Conservation (phyloP, 92 coral and sea anemone genomes). For the Epizoanthus rinbou region DNA sequence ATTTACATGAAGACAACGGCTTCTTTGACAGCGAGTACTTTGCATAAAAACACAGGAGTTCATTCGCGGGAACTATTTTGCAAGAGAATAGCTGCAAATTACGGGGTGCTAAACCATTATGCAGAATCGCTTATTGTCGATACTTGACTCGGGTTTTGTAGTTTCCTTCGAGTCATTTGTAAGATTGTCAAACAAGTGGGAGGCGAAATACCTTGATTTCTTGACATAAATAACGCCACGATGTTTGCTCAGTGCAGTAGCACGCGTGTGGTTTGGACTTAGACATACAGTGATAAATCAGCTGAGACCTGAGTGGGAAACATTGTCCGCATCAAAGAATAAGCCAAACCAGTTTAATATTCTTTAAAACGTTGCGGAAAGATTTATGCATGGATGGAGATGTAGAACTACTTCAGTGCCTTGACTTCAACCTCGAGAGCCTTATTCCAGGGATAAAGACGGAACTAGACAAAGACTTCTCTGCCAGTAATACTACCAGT, state of each 20-base stretch:
- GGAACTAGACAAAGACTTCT: conserved; percentile 20
- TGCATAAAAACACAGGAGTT: conserved; percentile 31
- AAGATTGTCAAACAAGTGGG: conserved; percentile 36
- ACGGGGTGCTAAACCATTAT: conserved; percentile 42
- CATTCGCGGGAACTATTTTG: conserved; percentile 34
- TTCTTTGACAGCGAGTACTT: conserved; percentile 33
- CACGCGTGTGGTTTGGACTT: conserved; percentile 23
- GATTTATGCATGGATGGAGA: conserved; percentile 50
- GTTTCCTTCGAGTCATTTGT: conserved; percentile 28
- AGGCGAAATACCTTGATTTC: conserved; percentile 9
- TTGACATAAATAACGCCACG: not conserved
- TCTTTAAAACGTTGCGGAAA: conserved; percentile 30
- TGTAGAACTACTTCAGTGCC: conserved; percentile 38
- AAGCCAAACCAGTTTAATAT: not conserved
- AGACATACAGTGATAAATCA: not conserved
- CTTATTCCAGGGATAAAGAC: conserved; percentile 40
- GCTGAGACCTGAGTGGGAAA: conserved; percentile 39
- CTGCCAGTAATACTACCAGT: not conserved
- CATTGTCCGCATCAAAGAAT: not conserved
- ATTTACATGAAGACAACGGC: conserved; percentile 38
- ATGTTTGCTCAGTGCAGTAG: not conserved
- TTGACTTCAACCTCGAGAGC: conserved; percentile 42
- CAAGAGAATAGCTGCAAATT: conserved; percentile 47
- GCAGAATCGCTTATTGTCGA: conserved; percentile 33
- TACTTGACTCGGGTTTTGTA: conserved; percentile 39